These are phyloP conservation scores for Paraplagusia blochii DNA, from an alignment of 2,113 vertebrate species.

Conservation along the genomic window DNA sequence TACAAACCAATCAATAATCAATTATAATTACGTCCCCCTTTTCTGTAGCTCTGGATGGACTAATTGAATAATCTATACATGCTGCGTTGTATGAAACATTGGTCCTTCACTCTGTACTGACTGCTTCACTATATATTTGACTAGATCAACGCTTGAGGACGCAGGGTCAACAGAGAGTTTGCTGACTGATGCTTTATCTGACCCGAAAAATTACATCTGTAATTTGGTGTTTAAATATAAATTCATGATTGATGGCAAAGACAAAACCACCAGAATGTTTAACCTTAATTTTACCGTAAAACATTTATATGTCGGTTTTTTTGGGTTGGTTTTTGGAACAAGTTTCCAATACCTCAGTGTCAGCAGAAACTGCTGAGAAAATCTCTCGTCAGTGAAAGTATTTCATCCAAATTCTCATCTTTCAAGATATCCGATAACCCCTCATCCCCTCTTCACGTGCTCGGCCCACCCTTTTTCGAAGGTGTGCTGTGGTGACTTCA, in stretches of 20 bases:
- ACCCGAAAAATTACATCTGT: background rate
- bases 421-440: constrained; percentile 38
- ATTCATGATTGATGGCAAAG: constrained; percentile 18
- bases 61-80: constrained; percentile 48
- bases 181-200: background rate
- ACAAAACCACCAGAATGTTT: background rate
- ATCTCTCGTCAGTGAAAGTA: background rate
- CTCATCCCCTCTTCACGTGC: constrained; percentile 3
- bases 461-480: constrained; percentile 10
- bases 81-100: constrained; percentile 17
- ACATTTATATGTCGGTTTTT: background rate
- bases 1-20: constrained; percentile 63
- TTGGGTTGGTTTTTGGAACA: too few species aligned
- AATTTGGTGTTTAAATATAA: constrained; percentile 3
- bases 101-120: constrained; percentile 22
- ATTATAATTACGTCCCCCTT: constrained; percentile 34
- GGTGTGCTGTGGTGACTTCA: constrained; percentile 14
- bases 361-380: background rate
- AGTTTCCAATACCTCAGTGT: background rate
- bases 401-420: constrained; percentile 9
- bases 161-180: constrained; percentile 33
- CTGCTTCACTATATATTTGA: constrained; percentile 50
- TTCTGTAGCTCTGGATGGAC: constrained; percentile 3
- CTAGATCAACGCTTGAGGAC: constrained; percentile 16
- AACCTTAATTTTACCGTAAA: background rate